Base-by-base conservation (phyloP, 1,140 invertebrate species). In the Drosophila pseudoananassae region DNA sequence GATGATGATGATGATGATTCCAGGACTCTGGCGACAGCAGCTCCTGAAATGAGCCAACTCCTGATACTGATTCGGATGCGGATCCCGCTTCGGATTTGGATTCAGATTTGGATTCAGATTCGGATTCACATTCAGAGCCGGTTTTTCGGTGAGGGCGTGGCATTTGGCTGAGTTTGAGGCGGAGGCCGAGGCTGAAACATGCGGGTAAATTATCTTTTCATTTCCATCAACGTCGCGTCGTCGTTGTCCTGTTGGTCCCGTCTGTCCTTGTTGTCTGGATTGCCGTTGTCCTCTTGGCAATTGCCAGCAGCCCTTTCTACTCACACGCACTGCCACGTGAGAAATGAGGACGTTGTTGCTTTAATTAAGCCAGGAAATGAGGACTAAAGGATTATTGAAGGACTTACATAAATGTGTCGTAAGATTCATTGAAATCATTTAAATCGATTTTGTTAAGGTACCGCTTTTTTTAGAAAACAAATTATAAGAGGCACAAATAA, bases 131-230 rank as follows among this genome's bases (percentile, higher is more conserved):
- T 29, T 20, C 65, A 52, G 46, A 40, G 47, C 29, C 56, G 3
- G 33, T 36, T 64, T 53, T 45, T 27, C n/a, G 31, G 46, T 2
- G 51, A 4, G 72, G 60, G 70, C 65, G 79, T 70, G 69, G 50
- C 57, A 53, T 45, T 49, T 50, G 12, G 20, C 3, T 20, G 20
- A 20, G 63, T 45, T 5, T 76, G 81, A 69, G 77, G 77, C 49
- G 57, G 64, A 59, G 78, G 78, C 83, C 74, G 81, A 69, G 74
- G 77, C 49, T 63, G 68, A 63, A 82, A 82, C 82, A 87, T 88
- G 82, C 83, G 83, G 83, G 83, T 87, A 83, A 87, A 87, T 87
- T 87, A 87, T 87, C 83, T 88, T 88, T 88, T 87, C 78, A 87
- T 83, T 88, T 87, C 78, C 78, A 76, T 78, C 77, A 87, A 74